Conservation (phyloP, 2,888 invertebrate species). For the Amphipyra tragopoginis region DNA sequence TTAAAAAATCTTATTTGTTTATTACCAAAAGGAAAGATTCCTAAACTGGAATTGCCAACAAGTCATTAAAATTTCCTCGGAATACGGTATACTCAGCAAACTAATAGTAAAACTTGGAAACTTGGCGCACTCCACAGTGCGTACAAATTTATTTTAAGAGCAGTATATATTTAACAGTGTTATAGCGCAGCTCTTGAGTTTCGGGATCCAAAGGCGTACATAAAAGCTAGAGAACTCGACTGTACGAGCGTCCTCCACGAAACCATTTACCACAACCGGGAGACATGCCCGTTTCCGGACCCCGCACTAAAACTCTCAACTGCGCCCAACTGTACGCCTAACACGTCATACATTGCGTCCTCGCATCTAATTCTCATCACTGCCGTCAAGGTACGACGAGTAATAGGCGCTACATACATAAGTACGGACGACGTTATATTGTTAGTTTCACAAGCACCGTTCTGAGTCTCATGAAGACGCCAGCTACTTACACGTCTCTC, state of each 20-base stretch:
- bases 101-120: slow-evolving; percentile 30
- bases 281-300: slow-evolving; percentile 57
- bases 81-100: slow-evolving; percentile 7
- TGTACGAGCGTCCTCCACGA: slow-evolving; percentile 67
- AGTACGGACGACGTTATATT: slow-evolving; percentile 43
- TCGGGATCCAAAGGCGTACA: slow-evolving; percentile 51
- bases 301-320: slow-evolving; percentile 48
- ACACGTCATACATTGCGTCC: slow-evolving; percentile 60
- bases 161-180: slow-evolving; percentile 36
- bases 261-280: slow-evolving; percentile 68
- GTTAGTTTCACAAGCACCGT: slow-evolving; percentile 40
- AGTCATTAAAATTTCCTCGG: slow-evolving; percentile 13
- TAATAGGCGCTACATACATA: slow-evolving; percentile 45
- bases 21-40: not conserved
- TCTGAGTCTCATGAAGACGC: slow-evolving; percentile 64
- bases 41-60: not conserved
- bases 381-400: slow-evolving; percentile 34
- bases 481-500: slow-evolving; percentile 64
- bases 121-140: slow-evolving; percentile 20
- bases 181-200: slow-evolving; percentile 48
- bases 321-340: slow-evolving; percentile 32
- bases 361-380: slow-evolving; percentile 30
- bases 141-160: slow-evolving; percentile 41
- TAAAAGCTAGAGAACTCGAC: slow-evolving; percentile 61
- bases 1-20: too few species aligned